Conservation (phyloP, 2,888 invertebrate genomes). For the Dryococelus australis region DNA sequence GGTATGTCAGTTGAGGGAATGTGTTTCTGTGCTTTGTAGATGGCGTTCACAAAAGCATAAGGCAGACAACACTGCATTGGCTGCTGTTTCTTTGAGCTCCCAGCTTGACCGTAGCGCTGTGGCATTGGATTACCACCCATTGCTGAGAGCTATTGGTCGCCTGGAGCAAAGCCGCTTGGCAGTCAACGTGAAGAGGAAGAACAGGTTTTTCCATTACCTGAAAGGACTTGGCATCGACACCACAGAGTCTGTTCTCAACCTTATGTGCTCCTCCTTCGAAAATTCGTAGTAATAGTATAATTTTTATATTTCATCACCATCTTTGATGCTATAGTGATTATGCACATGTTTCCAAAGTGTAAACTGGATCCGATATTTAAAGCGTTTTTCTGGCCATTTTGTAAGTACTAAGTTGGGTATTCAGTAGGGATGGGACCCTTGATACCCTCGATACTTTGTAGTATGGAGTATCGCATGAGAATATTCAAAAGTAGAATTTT, state of each 20-base stretch:
- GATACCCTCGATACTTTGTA: no score
- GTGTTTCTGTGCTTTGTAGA: conserved; percentile 57
- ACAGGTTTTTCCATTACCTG: conserved; percentile 82
- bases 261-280: conserved; percentile 33
- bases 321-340: no score
- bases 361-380: no score
- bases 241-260: conserved; percentile 54
- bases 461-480: no score
- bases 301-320: no score
- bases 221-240: conserved; percentile 65
- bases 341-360: no score
- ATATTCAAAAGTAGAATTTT: no score
- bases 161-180: conserved; percentile 69
- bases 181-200: conserved; percentile 69
- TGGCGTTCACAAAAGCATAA: conserved; percentile 57
- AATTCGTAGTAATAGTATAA: background rate
- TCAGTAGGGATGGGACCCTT: no score
- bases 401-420: no score
- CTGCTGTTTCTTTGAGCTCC: conserved; percentile 61
- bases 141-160: conserved; percentile 73
- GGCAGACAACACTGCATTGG: conserved; percentile 60
- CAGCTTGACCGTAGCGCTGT: conserved; percentile 65
- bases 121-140: conserved; percentile 74
- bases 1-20: no score
- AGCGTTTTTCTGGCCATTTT: no score